Conservation (phyloP, 2,888 invertebrate genomes). For the Latheticus oryzae region DNA sequence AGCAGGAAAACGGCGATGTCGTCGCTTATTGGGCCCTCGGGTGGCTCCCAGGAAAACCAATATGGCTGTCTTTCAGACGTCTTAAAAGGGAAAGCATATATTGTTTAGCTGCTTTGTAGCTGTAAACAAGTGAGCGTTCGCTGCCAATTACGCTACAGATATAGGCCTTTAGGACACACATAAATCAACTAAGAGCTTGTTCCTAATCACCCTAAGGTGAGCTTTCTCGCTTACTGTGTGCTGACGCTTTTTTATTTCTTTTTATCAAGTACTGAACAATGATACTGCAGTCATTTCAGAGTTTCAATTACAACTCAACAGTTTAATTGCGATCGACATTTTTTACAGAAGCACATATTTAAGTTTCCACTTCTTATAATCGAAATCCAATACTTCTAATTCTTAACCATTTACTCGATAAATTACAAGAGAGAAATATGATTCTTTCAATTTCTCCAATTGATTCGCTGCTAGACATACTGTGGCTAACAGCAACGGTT, state of each 20-base stretch:
- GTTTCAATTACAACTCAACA: no score
- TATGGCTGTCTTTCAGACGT: slow-evolving; percentile 39
- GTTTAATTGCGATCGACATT: no score
- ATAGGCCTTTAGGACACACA: slow-evolving; percentile 30
- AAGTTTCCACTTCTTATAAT: no score
- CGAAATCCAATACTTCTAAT: slow-evolving; percentile 44
- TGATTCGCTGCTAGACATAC: slow-evolving; percentile 21
- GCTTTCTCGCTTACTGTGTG: no score
- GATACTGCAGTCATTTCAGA: no score
- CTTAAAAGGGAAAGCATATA: slow-evolving; percentile 37
- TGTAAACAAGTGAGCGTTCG: slow-evolving; percentile 37
- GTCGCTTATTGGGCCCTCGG: slow-evolving; percentile 47
- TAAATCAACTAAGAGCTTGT: no score
- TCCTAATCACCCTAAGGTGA: slow-evolving; percentile 38
- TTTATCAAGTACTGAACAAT: no score
- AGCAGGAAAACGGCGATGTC: slow-evolving; percentile 40
- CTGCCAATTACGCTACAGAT: slow-evolving; percentile 33
- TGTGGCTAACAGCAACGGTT: slow-evolving; percentile 50
- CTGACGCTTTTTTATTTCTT: no score
- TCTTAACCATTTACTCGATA: slow-evolving; percentile 31
- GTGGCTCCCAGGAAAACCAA: slow-evolving; percentile 47
- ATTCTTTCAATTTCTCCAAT: slow-evolving; percentile 29
- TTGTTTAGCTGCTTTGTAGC: slow-evolving; percentile 40
- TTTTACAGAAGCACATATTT: slow-evolving; percentile 21
- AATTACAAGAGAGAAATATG: slow-evolving; percentile 37